phyloP scores from a whole-genome alignment of 2,113 vertebrate species.

The Sakesphorus luctuosus region DNA sequence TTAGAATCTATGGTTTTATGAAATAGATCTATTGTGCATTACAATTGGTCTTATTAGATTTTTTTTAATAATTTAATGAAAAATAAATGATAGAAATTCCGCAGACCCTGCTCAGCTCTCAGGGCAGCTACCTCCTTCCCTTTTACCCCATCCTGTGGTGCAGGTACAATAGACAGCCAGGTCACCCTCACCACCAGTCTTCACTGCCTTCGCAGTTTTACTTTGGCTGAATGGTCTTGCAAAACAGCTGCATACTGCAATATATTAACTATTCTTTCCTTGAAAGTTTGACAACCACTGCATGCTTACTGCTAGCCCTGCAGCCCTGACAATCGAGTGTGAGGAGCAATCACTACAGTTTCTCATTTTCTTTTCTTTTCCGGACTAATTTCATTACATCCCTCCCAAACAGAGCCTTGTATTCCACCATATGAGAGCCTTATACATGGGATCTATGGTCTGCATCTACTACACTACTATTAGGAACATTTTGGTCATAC shows the following conservation, averaged over 20 bases:
- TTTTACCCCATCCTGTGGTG: background rate
- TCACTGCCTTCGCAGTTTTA: background rate
- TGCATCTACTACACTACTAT: background rate
- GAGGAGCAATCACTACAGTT: accelerated
- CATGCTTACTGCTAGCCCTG: background rate
- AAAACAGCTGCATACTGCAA: background rate
- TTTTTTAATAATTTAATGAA: background rate
- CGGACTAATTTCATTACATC: background rate
- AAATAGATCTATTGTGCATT: background rate
- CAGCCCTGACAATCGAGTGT: background rate
- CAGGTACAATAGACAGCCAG: accelerated
- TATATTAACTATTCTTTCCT: background rate
- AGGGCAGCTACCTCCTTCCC: background rate
- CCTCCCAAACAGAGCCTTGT: background rate
- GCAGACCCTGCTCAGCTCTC: background rate
- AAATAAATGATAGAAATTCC: background rate
- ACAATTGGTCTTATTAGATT: background rate
- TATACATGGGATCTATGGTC: background rate
- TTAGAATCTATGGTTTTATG: background rate
- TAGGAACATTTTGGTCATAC: background rate
- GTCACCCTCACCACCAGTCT: background rate
- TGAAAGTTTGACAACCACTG: background rate
- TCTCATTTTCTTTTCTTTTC: background rate
- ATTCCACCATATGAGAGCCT: background rate
- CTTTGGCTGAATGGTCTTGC: background rate